Conservation (phyloP, 2,888 invertebrate species). For the Aspidapion aeneum region DNA sequence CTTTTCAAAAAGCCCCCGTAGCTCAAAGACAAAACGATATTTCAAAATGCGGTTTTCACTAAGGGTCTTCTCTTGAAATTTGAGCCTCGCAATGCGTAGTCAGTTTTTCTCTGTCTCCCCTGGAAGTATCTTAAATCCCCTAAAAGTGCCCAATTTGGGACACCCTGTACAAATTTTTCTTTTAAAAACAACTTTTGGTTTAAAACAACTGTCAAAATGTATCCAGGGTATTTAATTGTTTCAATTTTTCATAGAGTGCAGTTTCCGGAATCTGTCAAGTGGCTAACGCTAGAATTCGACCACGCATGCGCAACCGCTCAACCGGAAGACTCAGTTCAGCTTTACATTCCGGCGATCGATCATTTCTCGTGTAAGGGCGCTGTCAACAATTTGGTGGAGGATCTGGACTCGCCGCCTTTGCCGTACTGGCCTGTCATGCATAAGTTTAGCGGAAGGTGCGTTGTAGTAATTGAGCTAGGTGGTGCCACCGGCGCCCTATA, state of each 20-base stretch:
- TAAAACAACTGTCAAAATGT: no score
- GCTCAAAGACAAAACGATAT: no score
- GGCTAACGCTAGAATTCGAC: constrained; percentile 93
- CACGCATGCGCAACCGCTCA: constrained; percentile 89
- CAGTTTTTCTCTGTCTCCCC: no score
- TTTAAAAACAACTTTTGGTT: no score
- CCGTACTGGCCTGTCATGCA: constrained; percentile 64
- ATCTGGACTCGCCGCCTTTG: constrained; percentile 40
- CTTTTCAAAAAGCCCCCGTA: no score
- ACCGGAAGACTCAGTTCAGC: constrained; percentile 82
- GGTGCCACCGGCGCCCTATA: not conserved
- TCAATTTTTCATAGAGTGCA: constrained; percentile 63
- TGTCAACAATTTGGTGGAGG: constrained; percentile 37
- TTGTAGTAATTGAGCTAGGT: not conserved
- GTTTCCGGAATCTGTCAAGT: constrained; percentile 85
- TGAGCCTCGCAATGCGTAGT: no score
- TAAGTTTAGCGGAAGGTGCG: constrained; percentile 60
- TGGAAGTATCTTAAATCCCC: no score
- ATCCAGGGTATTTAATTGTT: no score
- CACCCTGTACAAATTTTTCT: no score
- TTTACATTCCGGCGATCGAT: constrained; percentile 59
- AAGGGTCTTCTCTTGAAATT: no score
- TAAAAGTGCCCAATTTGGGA: no score
- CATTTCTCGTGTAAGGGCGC: constrained; percentile 19
- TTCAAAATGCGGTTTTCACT: no score